Base-by-base conservation (phyloP, 1,140 invertebrate species). In the Acromyrmex echinatior region DNA sequence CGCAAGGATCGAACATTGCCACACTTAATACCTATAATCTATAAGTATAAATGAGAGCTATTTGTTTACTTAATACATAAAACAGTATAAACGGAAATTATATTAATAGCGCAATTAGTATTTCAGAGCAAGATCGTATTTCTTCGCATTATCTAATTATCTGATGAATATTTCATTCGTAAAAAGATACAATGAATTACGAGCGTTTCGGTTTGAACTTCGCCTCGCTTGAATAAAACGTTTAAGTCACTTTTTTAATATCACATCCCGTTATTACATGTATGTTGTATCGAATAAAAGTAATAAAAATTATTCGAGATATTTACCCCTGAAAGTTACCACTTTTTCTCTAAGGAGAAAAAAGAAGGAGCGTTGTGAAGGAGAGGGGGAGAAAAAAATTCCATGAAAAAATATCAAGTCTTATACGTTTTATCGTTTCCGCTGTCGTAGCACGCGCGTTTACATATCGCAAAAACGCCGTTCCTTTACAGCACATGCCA, bases 401-500 rank as follows among this genome's bases (percentile, higher is more conserved):
- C 45, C n/a, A n/a, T 39, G 18, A 45, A 66, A 66, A 68, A 56
- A 58, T 76, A n/a, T 58, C 9, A 35, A 58, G 31, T 58, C 28
- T 58, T 58, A 58, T 39, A 76, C 14, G 45, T 53, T 68, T 68
- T 35, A 39, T 28, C 53, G 35, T 71, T 56, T 70, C 45, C 63
- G 28, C n/a, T 6, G 31, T 58, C 31, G 31, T 9, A 58, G 58
- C 9, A 28, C 31, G 65, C 65, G 25, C n/a, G 58, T 14, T 80
- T 68, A 35, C 53, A 16, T 25, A 25, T 70, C 14, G 62, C 25
- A 21, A 53, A 53, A 86, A 78, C 71, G 62, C 3, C 28, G 62
- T 12, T 35, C 31, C 53, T 39, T 70, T 16, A 18, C 78, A 18
- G 51, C 70, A 76, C 70, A 39, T 56, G 56, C 28, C 77, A 66